These are phyloP conservation scores for Helarctos malayanus DNA, from an alignment of 2,797 vertebrate species.

Conservation along the genomic window DNA sequence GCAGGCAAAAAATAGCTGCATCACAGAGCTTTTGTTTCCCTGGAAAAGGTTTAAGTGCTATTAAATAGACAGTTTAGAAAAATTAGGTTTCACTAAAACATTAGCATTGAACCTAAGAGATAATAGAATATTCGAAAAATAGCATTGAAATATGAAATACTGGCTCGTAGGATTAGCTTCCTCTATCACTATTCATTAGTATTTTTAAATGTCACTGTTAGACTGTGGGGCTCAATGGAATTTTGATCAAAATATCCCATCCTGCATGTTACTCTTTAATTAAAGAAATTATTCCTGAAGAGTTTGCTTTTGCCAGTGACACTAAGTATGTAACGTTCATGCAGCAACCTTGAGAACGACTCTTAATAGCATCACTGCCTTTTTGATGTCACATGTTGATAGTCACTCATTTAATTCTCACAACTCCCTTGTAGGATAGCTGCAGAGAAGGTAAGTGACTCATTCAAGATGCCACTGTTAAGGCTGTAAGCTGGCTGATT, in stretches of 20 bases:
- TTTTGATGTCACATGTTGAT: not conserved
- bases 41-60: not conserved
- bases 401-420: not conserved
- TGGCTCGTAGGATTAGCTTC: not conserved
- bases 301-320: not conserved
- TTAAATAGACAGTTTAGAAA: slow-evolving; percentile 53
- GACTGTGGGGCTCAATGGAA: not conserved
- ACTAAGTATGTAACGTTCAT: not conserved
- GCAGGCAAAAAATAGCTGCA: not conserved
- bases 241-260: slow-evolving; percentile 36
- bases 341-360: not conserved
- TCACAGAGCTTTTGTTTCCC: not conserved
- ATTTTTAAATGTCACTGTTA: slow-evolving; percentile 60
- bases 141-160: slow-evolving; percentile 9
- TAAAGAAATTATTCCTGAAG: slow-evolving; percentile 27
- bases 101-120: slow-evolving; percentile 2
- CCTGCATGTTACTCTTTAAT: not conserved
- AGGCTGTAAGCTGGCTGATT: not conserved
- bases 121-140: slow-evolving; percentile 38
- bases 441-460: not conserved
- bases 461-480: not conserved
- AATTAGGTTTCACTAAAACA: slow-evolving; percentile 7
- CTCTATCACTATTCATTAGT: not conserved
- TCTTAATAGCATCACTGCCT: not conserved
- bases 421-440: not conserved